Conservation (phyloP, 2,113 vertebrate species). For the Microtus ochrogaster region DNA sequence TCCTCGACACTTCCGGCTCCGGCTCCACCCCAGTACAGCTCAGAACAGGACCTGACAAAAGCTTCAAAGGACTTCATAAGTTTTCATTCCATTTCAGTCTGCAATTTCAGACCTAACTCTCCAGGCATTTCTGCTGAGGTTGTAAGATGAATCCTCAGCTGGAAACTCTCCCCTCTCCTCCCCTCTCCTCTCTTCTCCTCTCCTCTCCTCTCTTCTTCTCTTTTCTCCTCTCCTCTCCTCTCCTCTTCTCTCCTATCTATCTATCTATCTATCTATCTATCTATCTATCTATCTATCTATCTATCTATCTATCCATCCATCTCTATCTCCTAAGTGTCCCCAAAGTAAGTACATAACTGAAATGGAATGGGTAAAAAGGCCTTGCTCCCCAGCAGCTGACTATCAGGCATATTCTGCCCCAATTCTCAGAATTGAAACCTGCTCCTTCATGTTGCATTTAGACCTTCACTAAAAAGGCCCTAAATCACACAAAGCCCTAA, state of each 20-base stretch:
- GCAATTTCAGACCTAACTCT: background rate
- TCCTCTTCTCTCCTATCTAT: too few relatives aligned
- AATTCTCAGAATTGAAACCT: background rate
- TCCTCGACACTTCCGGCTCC: background rate
- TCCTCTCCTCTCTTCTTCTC: too few relatives aligned
- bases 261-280: too few relatives aligned
- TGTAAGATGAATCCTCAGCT: background rate
- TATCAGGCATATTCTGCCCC: background rate
- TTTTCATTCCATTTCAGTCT: slow-evolving; percentile 50
- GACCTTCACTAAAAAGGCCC: background rate
- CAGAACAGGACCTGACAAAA: background rate
- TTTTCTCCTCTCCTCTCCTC: background rate
- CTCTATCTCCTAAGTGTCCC: background rate
- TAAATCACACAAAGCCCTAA: background rate
- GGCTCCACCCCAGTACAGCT: rapidly evolving
- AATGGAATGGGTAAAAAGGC: background rate
- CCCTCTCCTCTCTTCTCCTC: background rate
- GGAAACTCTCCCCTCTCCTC: background rate
- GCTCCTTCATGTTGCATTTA: background rate
- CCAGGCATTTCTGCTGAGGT: background rate
- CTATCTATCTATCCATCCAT: too few relatives aligned
- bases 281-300: too few relatives aligned
- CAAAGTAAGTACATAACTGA: background rate
- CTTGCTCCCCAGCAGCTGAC: background rate
- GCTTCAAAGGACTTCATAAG: background rate